Evolutionary conservation across 1,140 invertebrate genomes (phyloP).

Genomic region (Panulirus ornatus): DNA sequence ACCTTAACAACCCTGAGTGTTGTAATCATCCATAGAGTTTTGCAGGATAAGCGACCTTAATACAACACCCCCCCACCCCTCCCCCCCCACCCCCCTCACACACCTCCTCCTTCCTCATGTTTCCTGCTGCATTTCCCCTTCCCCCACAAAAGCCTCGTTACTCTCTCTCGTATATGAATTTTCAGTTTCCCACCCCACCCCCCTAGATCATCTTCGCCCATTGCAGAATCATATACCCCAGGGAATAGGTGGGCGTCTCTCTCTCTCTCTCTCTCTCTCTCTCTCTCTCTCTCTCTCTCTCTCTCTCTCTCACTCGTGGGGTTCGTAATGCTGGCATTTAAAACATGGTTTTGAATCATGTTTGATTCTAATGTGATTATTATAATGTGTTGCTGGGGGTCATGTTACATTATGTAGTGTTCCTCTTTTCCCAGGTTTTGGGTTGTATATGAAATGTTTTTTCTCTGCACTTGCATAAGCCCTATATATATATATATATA

Average conservation of each 20-base stretch:
- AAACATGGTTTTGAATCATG: neutral
- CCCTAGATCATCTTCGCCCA: neutral
- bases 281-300: neutral
- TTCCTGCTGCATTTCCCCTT: neutral
- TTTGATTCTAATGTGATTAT: too few species aligned
- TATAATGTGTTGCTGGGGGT: too few species aligned
- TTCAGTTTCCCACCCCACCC: neutral
- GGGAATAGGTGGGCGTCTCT: neutral
- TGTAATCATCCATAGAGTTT: neutral
- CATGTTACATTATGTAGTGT: too few species aligned
- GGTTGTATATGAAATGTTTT: too few species aligned
- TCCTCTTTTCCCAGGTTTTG: too few species aligned
- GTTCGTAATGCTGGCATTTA: neutral
- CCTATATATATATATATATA: too few species aligned
- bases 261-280: neutral
- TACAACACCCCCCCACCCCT: neutral
- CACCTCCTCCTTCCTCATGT: too few species aligned
- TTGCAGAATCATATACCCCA: neutral
- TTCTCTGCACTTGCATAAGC: too few species aligned
- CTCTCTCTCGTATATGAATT: neutral
- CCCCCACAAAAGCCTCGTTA: too few species aligned
- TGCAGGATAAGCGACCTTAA: neutral
- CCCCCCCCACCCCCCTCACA: neutral
- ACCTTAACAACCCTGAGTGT: neutral
- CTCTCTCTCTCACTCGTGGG: neutral